Conservation (phyloP, 2,888 invertebrate species). For the Euzophera pinguis region DNA sequence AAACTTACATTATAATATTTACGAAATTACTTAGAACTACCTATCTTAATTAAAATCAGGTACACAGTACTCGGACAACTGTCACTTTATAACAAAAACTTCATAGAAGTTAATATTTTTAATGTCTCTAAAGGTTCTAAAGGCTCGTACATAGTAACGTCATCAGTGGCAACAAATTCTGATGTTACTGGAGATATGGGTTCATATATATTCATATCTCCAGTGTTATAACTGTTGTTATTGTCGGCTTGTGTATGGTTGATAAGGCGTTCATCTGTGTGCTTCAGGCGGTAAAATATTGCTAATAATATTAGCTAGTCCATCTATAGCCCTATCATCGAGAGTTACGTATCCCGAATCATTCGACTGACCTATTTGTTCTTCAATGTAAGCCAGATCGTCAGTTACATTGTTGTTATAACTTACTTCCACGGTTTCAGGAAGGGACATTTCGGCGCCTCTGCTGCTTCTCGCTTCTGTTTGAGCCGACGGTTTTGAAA, state of each 20-base stretch:
- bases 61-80: too few species aligned
- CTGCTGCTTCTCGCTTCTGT: slow-evolving; percentile 69
- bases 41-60: too few species aligned
- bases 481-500: slow-evolving; percentile 88
- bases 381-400: slow-evolving; percentile 32
- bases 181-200: slow-evolving; percentile 48
- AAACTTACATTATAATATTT: too few species aligned
- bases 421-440: slow-evolving; percentile 13
- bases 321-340: slow-evolving; percentile 38
- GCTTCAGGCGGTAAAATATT: slow-evolving; percentile 26
- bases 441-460: background rate
- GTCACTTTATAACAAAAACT: background rate
- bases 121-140: slow-evolving; percentile 29
- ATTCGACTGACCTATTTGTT: slow-evolving; percentile 40
- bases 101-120: slow-evolving; percentile 31
- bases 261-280: slow-evolving; percentile 1
- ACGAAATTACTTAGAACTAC: too few species aligned
- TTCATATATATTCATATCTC: slow-evolving; percentile 34
- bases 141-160: background rate
- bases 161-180: background rate
- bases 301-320: slow-evolving; percentile 40
- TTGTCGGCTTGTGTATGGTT: slow-evolving; percentile 12
- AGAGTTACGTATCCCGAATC: slow-evolving; percentile 46
- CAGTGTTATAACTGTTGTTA: background rate
- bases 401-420: background rate